Conservation (phyloP, 2,888 invertebrate genomes). For the Nemotelus nigrinus region DNA sequence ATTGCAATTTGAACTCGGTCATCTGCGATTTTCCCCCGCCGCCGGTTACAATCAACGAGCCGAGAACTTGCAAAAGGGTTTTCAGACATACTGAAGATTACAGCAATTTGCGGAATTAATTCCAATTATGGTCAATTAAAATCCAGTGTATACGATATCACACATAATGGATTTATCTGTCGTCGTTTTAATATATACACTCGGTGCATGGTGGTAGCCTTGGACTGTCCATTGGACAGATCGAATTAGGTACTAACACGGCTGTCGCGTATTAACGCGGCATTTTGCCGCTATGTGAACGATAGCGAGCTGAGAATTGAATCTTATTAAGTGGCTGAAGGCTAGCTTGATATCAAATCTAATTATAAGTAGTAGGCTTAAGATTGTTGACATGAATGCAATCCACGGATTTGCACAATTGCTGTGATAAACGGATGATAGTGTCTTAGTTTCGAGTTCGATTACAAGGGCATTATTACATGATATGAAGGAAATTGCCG, state of each 20-base stretch:
- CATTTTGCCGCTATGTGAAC: too few relatives aligned
- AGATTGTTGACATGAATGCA: slow-evolving; percentile 28
- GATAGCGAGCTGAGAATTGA: background rate
- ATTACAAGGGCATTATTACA: background rate
- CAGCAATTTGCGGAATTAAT: slow-evolving; percentile 52
- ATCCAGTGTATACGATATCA: slow-evolving; percentile 49
- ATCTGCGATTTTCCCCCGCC: background rate
- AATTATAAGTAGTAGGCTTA: slow-evolving; percentile 32
- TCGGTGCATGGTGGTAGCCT: background rate
- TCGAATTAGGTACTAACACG: background rate
- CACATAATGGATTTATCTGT: slow-evolving; percentile 44
- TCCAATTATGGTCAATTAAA: slow-evolving; percentile 54
- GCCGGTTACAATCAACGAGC: background rate
- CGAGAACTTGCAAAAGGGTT: slow-evolving; percentile 36
- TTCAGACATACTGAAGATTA: slow-evolving; percentile 43
- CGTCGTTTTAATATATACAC: slow-evolving; percentile 12
- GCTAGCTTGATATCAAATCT: slow-evolving; percentile 17
- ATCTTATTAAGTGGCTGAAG: slow-evolving; percentile 29
- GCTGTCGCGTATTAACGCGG: background rate
- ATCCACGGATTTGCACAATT: background rate
- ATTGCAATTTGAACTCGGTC: background rate
- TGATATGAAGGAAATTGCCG: too few relatives aligned
- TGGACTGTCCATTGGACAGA: background rate
- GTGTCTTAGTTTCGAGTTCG: background rate
- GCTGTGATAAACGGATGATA: background rate